Conservation (phyloP, 1,140 invertebrate species). For the Cecropterus lyciades region DNA sequence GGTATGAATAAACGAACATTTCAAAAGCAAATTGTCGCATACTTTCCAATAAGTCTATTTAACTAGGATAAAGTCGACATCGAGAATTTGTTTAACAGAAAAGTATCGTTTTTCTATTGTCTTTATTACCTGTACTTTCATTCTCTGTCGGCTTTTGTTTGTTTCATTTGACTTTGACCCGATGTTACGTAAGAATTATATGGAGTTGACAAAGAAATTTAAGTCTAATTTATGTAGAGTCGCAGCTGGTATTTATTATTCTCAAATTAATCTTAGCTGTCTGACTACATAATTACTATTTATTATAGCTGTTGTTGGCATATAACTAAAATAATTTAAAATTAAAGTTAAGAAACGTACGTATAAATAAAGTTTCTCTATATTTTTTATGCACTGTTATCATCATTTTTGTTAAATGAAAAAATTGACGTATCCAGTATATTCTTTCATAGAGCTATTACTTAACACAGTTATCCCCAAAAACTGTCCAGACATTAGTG, state of each 20-base stretch:
- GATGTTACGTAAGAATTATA: slow-evolving; percentile 46
- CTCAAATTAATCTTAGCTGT: too few species aligned
- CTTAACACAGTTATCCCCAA: slow-evolving; percentile 39
- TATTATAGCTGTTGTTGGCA: too few species aligned
- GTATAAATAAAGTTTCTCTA: too few species aligned
- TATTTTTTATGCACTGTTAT: too few species aligned
- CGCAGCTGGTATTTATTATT: neutral
- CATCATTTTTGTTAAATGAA: too few species aligned
- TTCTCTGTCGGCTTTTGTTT: slow-evolving; percentile 57
- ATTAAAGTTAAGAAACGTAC: too few species aligned
- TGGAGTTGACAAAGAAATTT: slow-evolving; percentile 29
- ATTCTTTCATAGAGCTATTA: slow-evolving; percentile 16
- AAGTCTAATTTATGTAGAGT: neutral
- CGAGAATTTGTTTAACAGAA: slow-evolving; percentile 56
- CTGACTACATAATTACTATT: too few species aligned
- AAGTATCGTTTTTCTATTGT: slow-evolving; percentile 69
- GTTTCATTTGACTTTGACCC: slow-evolving; percentile 45
- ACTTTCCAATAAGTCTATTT: slow-evolving; percentile 41
- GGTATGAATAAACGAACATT: slow-evolving; percentile 37
- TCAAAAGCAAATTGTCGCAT: slow-evolving; percentile 36
- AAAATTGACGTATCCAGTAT: slow-evolving; percentile 2
- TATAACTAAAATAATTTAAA: too few species aligned
- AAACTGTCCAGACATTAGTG: slow-evolving; percentile 57
- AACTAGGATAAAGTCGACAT: slow-evolving; percentile 38
- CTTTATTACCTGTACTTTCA: slow-evolving; percentile 58